Percentiles rank a stretch among this genome's conserved stretches.
phyloP scores from a whole-genome alignment of 2,113 vertebrate species.

The Dendropsophus ebraccatus region DNA sequence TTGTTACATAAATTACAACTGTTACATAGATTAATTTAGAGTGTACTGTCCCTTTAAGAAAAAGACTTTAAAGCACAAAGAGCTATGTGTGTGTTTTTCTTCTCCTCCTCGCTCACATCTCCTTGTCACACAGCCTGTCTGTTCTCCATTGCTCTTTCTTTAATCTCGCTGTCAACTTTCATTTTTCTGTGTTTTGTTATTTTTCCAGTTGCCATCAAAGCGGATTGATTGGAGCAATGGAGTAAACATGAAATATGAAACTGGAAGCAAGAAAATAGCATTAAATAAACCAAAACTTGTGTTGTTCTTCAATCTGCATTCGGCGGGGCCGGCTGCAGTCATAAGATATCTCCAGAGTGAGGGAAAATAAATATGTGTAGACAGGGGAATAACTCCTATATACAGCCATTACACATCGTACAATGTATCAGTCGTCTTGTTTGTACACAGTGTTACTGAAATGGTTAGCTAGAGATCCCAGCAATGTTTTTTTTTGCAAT shows the following conservation, averaged over 20 bases:
- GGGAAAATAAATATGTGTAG: neutral
- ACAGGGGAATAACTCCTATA: neutral
- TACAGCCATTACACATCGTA: neutral
- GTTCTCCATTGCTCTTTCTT: slow-evolving; percentile 33
- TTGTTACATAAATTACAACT: no score
- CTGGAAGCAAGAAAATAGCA: neutral
- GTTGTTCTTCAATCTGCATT: slow-evolving; percentile 16
- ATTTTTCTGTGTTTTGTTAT: slow-evolving; percentile 38
- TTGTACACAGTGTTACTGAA: neutral
- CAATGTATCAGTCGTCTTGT: neutral
- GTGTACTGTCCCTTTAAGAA: neutral
- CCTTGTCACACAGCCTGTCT: neutral
- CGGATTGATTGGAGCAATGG: slow-evolving; percentile 2
- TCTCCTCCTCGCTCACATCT: neutral
- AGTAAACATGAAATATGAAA: slow-evolving; percentile 28
- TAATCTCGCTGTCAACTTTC: slow-evolving; percentile 42
- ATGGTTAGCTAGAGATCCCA: no score
- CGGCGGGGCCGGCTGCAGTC: neutral
- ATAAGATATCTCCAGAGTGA: neutral
- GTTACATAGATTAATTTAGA: neutral
- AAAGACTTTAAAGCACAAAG: neutral
- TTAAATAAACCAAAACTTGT: slow-evolving; percentile 34
- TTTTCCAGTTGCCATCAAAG: slow-evolving; percentile 14
- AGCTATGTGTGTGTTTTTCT: neutral
- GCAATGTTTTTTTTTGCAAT: neutral